Percentiles rank a stretch among this genome's conserved stretches.
These are phyloP conservation scores for Gryon sp. DNA, from an alignment of 1,140 invertebrate species.

Conservation along the genomic window DNA sequence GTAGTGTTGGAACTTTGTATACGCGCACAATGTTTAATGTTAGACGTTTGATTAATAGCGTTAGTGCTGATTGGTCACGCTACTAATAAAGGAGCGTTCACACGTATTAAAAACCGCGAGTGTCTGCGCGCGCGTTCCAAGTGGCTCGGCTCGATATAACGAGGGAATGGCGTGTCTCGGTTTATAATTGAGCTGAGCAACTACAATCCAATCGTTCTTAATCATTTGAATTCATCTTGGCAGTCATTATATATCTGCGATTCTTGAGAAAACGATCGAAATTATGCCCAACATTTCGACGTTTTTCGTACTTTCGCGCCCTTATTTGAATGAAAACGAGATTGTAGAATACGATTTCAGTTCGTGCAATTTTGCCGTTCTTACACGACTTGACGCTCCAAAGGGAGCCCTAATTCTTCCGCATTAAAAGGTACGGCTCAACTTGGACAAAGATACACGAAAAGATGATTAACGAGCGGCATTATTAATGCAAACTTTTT, in stretches of 20 bases:
- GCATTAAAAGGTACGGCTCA: constrained; percentile 20
- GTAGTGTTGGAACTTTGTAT: constrained; percentile 34
- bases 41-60: constrained; percentile 78
- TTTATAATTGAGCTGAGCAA: constrained; percentile 76
- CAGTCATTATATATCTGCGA: constrained; percentile 61
- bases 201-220: constrained; percentile 78
- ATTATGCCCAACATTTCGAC: constrained; percentile 39
- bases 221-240: constrained; percentile 76
- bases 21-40: constrained; percentile 59
- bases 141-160: constrained; percentile 71
- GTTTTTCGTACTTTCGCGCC: constrained; percentile 32
- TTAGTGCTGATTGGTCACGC: constrained; percentile 77
- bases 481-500: constrained; percentile 62
- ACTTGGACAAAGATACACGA: constrained; percentile 7
- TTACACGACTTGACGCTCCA: neutral
- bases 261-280: constrained; percentile 46
- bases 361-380: constrained; percentile 22
- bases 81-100: constrained; percentile 79
- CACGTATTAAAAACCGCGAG: constrained; percentile 75
- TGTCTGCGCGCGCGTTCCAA: constrained; percentile 66
- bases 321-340: constrained; percentile 20
- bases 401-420: constrained; percentile 16
- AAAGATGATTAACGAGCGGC: constrained; percentile 49
- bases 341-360: constrained; percentile 42
- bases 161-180: constrained; percentile 76